phyloP scores from a whole-genome alignment of 1,140 invertebrate genomes.

The Lithobius niger region DNA sequence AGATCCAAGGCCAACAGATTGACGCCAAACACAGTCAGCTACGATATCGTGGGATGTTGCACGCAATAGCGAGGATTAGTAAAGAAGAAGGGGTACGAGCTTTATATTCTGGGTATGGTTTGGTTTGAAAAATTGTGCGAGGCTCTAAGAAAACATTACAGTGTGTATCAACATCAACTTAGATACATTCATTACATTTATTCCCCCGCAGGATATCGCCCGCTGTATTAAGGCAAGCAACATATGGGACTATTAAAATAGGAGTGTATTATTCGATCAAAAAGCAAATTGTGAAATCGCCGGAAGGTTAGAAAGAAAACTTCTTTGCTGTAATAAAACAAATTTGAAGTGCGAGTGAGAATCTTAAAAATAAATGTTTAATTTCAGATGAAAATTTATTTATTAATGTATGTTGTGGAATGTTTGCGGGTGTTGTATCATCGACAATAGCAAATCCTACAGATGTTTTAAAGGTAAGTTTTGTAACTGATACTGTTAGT shows the following conservation, averaged over 20 bases:
- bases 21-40: conserved; percentile 59
- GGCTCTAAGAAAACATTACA: too few relatives aligned
- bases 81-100: conserved; percentile 62
- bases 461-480: conserved; percentile 92
- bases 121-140: neutral
- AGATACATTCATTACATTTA: conserved; percentile 15
- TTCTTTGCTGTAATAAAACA: too few relatives aligned
- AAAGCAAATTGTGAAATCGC: conserved; percentile 41
- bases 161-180: conserved; percentile 2
- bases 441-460: conserved; percentile 96
- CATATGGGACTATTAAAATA: conserved; percentile 93
- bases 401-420: conserved; percentile 72
- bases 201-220: conserved; percentile 62
- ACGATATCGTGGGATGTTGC: conserved; percentile 79
- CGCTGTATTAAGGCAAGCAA: conserved; percentile 78
- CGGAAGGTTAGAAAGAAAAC: conserved; percentile 35
- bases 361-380: neutral
- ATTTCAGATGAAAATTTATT: conserved; percentile 50
- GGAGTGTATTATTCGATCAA: conserved; percentile 89
- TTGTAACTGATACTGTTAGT: too few relatives aligned
- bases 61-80: conserved; percentile 72
- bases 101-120: conserved; percentile 66
- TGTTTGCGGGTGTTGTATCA: conserved; percentile 68
- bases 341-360: neutral
- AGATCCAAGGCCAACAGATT: conserved; percentile 81